Evolutionary conservation across 2,797 vertebrate genomes (phyloP).

Genomic region (Furcifer pardalis): DNA sequence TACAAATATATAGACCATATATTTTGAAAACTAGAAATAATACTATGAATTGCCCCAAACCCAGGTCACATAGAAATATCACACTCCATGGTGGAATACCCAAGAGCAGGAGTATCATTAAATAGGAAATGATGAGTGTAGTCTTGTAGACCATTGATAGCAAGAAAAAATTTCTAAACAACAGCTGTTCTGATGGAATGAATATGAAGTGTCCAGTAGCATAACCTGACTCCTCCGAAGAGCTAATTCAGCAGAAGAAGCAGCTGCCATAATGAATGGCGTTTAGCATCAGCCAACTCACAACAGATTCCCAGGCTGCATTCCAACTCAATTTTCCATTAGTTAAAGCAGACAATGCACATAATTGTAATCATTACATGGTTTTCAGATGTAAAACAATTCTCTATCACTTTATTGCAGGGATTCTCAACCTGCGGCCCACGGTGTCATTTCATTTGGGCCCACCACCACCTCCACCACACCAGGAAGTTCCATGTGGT

Average conservation of each 20-base stretch:
- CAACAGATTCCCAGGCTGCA: neutral
- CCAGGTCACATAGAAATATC: constrained; percentile 13
- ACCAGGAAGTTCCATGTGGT: too few species aligned
- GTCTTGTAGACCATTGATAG: neutral
- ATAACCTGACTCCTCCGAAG: constrained; percentile 4
- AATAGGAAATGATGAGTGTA: neutral
- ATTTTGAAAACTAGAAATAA: constrained; percentile 45
- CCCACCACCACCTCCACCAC: too few species aligned
- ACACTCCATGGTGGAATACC: constrained; percentile 53
- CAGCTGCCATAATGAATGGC: neutral
- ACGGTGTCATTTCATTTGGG: too few species aligned
- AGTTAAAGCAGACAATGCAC: neutral
- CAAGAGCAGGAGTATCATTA: neutral
- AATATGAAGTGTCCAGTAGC: constrained; percentile 15
- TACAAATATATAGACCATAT: neutral
- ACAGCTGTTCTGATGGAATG: constrained; percentile 18
- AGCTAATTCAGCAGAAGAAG: constrained; percentile 8
- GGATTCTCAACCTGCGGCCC: too few species aligned
- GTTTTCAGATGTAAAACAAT: neutral
- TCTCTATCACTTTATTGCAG: neutral
- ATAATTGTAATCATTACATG: neutral
- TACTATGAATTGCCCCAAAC: constrained; percentile 33
- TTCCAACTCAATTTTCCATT: neutral
- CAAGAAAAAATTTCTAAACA: neutral
- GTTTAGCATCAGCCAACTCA: neutral